A percentile compares a stretch with the other conserved stretches of the same genome.
These are phyloP conservation scores for Psix sp. DNA, from an alignment of 1,140 invertebrate genomes.

Conservation along the genomic window DNA sequence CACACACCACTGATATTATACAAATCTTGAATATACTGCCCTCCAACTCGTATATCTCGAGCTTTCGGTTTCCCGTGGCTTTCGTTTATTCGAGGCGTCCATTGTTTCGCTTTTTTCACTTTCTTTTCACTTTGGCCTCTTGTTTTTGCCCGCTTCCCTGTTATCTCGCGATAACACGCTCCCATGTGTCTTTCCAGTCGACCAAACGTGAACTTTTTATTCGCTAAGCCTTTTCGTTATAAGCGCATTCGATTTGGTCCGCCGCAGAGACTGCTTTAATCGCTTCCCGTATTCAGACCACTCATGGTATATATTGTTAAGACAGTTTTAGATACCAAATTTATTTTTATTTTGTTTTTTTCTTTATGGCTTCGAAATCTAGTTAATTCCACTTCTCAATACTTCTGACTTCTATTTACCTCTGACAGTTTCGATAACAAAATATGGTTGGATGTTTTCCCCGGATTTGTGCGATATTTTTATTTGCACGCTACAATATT, in stretches of 20 bases:
- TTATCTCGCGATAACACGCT: conserved; percentile 1
- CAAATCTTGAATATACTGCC: conserved; percentile 39
- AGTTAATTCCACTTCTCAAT: too few relatives aligned
- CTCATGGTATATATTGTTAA: too few relatives aligned
- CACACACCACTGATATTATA: conserved; percentile 49
- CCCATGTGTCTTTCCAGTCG: not conserved
- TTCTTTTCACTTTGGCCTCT: not conserved
- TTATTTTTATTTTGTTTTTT: too few relatives aligned
- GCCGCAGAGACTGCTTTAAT: too few relatives aligned
- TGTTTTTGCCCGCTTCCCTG: not conserved
- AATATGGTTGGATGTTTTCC: conserved; percentile 10
- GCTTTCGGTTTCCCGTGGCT: conserved; percentile 14
- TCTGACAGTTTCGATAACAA: not conserved
- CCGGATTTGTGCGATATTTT: conserved; percentile 16
- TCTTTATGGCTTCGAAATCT: too few relatives aligned
- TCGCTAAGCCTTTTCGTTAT: too few relatives aligned
- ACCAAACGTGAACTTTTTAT: too few relatives aligned
- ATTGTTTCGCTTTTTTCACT: conserved; percentile 3
- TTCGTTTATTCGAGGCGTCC: conserved; percentile 3
- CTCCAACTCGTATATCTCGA: conserved; percentile 7
- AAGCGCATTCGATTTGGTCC: too few relatives aligned
- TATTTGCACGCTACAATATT: conserved; percentile 11
- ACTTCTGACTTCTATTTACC: not conserved
- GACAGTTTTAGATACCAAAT: too few relatives aligned
- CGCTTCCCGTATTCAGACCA: too few relatives aligned